These are phyloP conservation scores for Pelochelys cantorii DNA, from an alignment of 2,797 vertebrate genomes.

Conservation along the genomic window DNA sequence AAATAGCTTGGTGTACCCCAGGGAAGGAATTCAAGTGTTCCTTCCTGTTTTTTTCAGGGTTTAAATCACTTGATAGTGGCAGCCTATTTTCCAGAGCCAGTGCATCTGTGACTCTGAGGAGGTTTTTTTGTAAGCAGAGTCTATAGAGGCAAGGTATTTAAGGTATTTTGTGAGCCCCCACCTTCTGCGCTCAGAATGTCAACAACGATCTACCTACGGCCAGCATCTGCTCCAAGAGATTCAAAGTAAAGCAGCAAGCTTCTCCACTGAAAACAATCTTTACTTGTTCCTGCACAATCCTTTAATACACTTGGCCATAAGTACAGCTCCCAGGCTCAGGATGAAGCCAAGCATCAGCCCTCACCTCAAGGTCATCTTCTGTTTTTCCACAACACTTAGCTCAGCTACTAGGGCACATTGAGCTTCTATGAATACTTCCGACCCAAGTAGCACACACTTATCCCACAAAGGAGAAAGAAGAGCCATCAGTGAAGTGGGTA, in stretches of 20 bases:
- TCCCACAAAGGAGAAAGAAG: neutral
- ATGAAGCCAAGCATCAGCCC: constrained; percentile 2
- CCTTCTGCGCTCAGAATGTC: too few relatives aligned
- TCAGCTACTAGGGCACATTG: neutral
- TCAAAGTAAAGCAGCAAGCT: neutral
- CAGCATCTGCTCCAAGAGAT: neutral
- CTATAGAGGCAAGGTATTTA: too few relatives aligned
- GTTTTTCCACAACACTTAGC: neutral
- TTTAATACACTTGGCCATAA: neutral
- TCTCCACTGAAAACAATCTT: neutral
- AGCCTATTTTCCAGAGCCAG: too few relatives aligned
- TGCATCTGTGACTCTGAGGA: too few relatives aligned
- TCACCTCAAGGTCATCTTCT: neutral
- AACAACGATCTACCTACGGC: neutral
- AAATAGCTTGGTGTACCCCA: too few relatives aligned
- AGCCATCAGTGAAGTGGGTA: neutral
- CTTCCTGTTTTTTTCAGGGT: too few relatives aligned
- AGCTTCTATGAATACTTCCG: neutral
- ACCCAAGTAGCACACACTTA: neutral
- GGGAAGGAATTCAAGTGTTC: too few relatives aligned
- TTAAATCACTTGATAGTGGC: too few relatives aligned
- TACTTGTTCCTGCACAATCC: neutral
- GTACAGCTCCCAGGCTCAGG: neutral
- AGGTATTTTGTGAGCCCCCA: too few relatives aligned
- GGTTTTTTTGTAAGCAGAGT: too few relatives aligned